phyloP scores from a whole-genome alignment of 2,113 vertebrate genomes.

The Trichomycterus rosablanca region DNA sequence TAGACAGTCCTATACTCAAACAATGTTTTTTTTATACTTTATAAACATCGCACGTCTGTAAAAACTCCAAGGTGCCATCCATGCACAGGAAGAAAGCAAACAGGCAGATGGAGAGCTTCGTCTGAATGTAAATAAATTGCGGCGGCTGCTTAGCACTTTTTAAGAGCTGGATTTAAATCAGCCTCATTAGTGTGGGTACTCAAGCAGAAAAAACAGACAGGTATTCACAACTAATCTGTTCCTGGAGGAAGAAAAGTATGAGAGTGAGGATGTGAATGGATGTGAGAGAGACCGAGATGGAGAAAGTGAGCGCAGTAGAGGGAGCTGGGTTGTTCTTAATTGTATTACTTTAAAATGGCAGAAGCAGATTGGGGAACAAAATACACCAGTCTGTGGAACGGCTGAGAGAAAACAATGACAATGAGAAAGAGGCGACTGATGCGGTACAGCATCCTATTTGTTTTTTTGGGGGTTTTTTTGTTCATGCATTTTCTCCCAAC shows the following conservation, averaged over 20 bases:
- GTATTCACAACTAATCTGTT: slow-evolving; percentile 50
- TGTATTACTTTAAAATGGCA: slow-evolving; percentile 57
- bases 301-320: slow-evolving; percentile 34
- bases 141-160: slow-evolving; percentile 36
- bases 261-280: slow-evolving; percentile 33
- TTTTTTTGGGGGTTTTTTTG: slow-evolving; percentile 40
- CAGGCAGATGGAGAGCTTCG: background rate
- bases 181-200: slow-evolving; percentile 47
- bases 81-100: background rate
- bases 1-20: too few relatives aligned
- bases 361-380: slow-evolving; percentile 41
- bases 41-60: background rate
- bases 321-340: slow-evolving; percentile 43
- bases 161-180: slow-evolving; percentile 40
- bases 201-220: slow-evolving; percentile 44
- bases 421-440: slow-evolving; percentile 10
- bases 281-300: too few relatives aligned
- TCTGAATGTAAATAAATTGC: slow-evolving; percentile 22
- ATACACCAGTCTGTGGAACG: too few relatives aligned
- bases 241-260: slow-evolving; percentile 42
- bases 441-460: slow-evolving; percentile 40
- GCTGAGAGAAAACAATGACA: background rate
- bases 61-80: background rate
- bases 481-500: slow-evolving; percentile 47
- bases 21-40: background rate